Conservation (phyloP, 1,140 invertebrate species). For the Pogonus chalceus region DNA sequence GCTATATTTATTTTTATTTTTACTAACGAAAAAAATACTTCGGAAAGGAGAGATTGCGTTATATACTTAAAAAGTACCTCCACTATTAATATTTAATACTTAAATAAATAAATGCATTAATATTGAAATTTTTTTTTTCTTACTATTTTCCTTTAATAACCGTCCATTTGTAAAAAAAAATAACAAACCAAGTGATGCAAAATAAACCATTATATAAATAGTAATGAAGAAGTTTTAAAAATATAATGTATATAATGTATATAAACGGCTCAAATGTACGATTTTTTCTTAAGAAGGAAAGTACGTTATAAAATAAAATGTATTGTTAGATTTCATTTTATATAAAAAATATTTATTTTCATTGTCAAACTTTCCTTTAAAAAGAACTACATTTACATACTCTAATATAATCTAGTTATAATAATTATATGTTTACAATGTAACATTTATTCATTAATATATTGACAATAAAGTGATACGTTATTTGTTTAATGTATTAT, state of each 20-base stretch:
- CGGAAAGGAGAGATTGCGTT: too few species aligned
- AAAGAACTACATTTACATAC: not conserved
- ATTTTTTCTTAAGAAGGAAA: not conserved
- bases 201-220: not conserved
- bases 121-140: too few species aligned
- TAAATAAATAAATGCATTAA: too few species aligned
- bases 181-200: not conserved
- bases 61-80: too few species aligned
- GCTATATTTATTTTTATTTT: too few species aligned
- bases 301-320: not conserved
- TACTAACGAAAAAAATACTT: too few species aligned
- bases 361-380: not conserved
- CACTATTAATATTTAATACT: too few species aligned
- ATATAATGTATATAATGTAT: not conserved
- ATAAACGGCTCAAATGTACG: not conserved
- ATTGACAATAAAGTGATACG: not conserved
- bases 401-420: not conserved
- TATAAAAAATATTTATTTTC: not conserved
- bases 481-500: not conserved
- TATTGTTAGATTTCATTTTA: not conserved
- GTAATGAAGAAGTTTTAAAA: too few species aligned
- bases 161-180: not conserved
- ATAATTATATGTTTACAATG: not conserved
- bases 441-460: not conserved
- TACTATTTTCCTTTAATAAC: not conserved